These are phyloP conservation scores for Eidolon dupreanum DNA, from an alignment of 2,797 vertebrate genomes.

Conservation along the genomic window DNA sequence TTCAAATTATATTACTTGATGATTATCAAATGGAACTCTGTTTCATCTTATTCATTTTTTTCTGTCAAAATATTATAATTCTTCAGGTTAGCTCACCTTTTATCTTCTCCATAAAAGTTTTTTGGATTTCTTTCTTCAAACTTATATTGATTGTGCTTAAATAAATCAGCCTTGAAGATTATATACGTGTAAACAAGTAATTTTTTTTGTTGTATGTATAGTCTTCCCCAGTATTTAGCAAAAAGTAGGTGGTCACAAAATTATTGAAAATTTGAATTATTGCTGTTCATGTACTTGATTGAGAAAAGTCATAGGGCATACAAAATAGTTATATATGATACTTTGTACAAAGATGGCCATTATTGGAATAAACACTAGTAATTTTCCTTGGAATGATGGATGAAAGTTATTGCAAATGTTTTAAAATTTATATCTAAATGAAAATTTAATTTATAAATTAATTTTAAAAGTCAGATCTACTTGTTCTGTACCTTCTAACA, in stretches of 20 bases:
- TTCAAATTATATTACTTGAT: not conserved
- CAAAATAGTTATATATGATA: not conserved
- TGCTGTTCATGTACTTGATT: not conserved
- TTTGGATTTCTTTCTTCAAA: not conserved
- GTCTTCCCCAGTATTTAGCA: not conserved
- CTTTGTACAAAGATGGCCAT: not conserved
- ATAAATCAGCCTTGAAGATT: not conserved
- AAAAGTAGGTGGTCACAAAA: not conserved
- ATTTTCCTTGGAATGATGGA: not conserved
- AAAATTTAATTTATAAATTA: not conserved
- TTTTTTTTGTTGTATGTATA: not conserved
- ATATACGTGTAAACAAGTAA: not conserved
- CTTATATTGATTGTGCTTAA: not conserved
- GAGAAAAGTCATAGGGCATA: not conserved
- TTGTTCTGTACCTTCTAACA: not conserved
- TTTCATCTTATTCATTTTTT: not conserved
- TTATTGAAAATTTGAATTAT: not conserved
- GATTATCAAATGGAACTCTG: not conserved
- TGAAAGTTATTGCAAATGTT: not conserved
- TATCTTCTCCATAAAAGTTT: not conserved
- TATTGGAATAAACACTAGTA: not conserved
- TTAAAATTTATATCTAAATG: not conserved
- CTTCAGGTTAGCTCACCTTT: not conserved
- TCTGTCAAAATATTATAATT: not conserved
- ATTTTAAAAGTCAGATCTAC: not conserved